Conservation (phyloP, 2,113 vertebrate species). For the Felis chaus region DNA sequence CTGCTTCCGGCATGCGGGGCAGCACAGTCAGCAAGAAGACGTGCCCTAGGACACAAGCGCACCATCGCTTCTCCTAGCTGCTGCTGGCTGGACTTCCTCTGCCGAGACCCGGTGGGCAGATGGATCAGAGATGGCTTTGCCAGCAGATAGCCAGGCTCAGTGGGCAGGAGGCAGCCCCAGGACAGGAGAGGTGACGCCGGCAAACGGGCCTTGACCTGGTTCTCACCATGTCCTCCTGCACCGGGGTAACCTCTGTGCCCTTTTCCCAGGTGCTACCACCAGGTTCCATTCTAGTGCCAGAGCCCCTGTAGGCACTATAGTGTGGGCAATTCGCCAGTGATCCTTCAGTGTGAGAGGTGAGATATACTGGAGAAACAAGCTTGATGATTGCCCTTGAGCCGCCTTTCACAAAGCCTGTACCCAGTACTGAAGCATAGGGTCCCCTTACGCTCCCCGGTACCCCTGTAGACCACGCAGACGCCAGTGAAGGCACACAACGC, state of each 20-base stretch:
- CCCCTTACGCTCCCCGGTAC: rapidly evolving
- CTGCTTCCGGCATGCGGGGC: slow-evolving; percentile 83
- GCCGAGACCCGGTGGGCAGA: rapidly evolving
- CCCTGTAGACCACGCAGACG: rapidly evolving
- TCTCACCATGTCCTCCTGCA: rapidly evolving
- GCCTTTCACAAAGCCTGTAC: not conserved
- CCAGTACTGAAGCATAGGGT: not conserved
- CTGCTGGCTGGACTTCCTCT: slow-evolving; percentile 80
- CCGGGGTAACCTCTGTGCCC: rapidly evolving
- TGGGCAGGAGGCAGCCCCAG: rapidly evolving
- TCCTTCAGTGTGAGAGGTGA: rapidly evolving
- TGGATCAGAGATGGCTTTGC: not conserved
- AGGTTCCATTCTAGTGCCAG: rapidly evolving
- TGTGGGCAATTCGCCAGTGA: rapidly evolving
- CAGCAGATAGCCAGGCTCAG: rapidly evolving
- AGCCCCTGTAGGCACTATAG: rapidly evolving
- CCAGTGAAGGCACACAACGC: not conserved
- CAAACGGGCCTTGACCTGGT: rapidly evolving
- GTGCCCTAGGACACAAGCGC: slow-evolving; percentile 87
- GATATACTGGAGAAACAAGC: not conserved
- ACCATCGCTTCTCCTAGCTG: slow-evolving; percentile 85
- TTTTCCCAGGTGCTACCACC: rapidly evolving
- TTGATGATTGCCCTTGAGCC: not conserved
- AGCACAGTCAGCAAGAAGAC: slow-evolving; percentile 80
- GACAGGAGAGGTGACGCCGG: not conserved